phyloP scores from a whole-genome alignment of 2,113 vertebrate species.

The Bubo bubo region DNA sequence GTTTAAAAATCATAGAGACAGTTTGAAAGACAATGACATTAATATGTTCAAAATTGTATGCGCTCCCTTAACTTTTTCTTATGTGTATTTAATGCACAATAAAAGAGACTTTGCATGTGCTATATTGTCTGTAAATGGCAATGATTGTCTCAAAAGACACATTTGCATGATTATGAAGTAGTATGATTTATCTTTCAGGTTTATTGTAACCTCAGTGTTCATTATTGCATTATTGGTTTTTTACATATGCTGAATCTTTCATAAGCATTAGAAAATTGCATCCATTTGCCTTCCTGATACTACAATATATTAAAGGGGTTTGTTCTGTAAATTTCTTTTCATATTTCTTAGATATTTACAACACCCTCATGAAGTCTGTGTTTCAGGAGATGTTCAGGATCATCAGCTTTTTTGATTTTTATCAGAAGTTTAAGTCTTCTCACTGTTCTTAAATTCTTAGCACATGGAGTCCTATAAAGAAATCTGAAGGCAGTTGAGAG shows the following conservation, averaged over 20 bases:
- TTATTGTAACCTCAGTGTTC: slow-evolving; percentile 19
- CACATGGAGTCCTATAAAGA: background rate
- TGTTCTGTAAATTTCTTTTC: background rate
- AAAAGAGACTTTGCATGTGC: slow-evolving; percentile 77
- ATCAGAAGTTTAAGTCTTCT: background rate
- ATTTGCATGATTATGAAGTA: slow-evolving; percentile 48
- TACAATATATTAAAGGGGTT: background rate
- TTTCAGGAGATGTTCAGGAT: background rate
- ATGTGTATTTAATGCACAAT: slow-evolving; percentile 72
- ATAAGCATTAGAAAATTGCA: background rate
- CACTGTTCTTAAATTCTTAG: background rate
- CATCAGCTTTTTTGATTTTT: background rate
- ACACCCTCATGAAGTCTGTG: background rate
- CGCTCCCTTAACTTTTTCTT: slow-evolving; percentile 49
- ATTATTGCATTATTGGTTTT: background rate
- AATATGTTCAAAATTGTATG: slow-evolving; percentile 60
- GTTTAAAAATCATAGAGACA: slow-evolving; percentile 45
- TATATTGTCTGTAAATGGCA: slow-evolving; percentile 72
- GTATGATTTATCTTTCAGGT: slow-evolving; percentile 24
- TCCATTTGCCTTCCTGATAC: background rate
- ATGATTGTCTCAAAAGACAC: slow-evolving; percentile 61
- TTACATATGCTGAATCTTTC: background rate
- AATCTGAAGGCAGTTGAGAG: background rate
- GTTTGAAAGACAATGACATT: slow-evolving; percentile 38
- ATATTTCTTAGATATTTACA: background rate